Base-by-base conservation (phyloP, 2,888 invertebrate species). In the Alloplasta piceator region DNA sequence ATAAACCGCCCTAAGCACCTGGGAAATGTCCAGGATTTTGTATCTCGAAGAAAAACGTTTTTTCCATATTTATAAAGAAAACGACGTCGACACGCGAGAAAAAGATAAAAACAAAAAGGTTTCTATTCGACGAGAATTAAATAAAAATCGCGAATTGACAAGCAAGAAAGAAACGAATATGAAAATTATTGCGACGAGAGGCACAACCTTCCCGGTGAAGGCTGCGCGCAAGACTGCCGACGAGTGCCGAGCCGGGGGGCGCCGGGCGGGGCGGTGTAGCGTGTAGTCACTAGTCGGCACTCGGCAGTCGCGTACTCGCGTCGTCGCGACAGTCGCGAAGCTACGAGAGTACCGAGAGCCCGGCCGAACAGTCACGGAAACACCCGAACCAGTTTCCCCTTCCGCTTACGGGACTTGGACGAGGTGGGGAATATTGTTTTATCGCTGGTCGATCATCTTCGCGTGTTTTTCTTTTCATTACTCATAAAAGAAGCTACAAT, bases 211-310 rank as follows among this genome's bases (percentile, higher is more conserved):
- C 41, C 83, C 26, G 81, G 6, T 61, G 68, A 83, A 85, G 82
- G 83, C 83, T 85, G 82, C 86, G 87, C 89, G 89, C 88, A 84
- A 86, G 85, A 89, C 89, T 89, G 88, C 84, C 85, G 82, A 50
- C 41, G 52, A 12, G 12, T 52, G 52, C 12, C 41, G 50, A 39
- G 43, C 43, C 50, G 26, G 26, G 26, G 61, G 71, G 58, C 78
- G 67, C 83, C 73, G 83, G 82, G 83, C 89, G 87, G 86, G 88
- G 87, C 87, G 87, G 86, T 85, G 85, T 85, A 26, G n/a, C n/a
- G n/a, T n/a, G n/a, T n/a, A n/a, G n/a, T n/a, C n/a, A n/a, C n/a
- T n/a, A n/a, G n/a, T n/a, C n/a, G n/a, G n/a, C n/a, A n/a, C n/a
- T n/a, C n/a, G n/a, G n/a, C n/a, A n/a, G n/a, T n/a, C n/a, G n/a